Base-by-base conservation (phyloP, 2,797 vertebrate genomes). In the Otolemur crassicaudatus region DNA sequence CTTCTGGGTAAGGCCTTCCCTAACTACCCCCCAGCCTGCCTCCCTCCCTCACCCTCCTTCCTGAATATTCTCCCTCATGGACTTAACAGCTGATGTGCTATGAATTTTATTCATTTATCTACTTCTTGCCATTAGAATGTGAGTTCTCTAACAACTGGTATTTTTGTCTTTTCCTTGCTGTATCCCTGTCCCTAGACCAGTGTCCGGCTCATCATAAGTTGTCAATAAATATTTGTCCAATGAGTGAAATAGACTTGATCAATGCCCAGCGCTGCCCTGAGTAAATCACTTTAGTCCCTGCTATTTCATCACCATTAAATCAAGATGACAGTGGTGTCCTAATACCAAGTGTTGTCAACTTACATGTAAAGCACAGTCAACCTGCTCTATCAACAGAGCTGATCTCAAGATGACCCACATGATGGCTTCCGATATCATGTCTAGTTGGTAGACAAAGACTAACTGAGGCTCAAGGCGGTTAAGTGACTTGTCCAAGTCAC, bases 311-410 rank as follows among this genome's bases (percentile, higher is more conserved):
- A 1, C 46, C 61, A 9, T 67, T 29, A 91, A 69, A 46, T 11
- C 4, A 7, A 31, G 25, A 31, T 4, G 53, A 40, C 0, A 4
- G n/a, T 7, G 19, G n/a, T 7, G 19, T 3, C 27, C 5, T 16
- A 60, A 27, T 5, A 27, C 34, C 61, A 65, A 72, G 67, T 1
- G 4, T 22, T 27, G 19, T 46, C 23, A 43, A 1, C 25, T 9
- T 10, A 23, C 20, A 2, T 0, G 27, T 2, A n/a, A 43, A 43
- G 27, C 22, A 70, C 6, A 1, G 1, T 37, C 19, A 46, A 58
- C 43, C 9, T 5, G 56, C 53, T 69, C 43, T 2, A 16, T 11
- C 1, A 0, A 17, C 2, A 40, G 40, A 40, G 40, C 5, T 40
- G 40, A 40, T 40, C 40, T 40, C 40, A 40, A 40, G 40, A 40